A percentile compares a stretch with the other conserved stretches of the same genome.
Conservation (phyloP, 2,888 invertebrate genomes). For the Nemotelus pantherinus region DNA sequence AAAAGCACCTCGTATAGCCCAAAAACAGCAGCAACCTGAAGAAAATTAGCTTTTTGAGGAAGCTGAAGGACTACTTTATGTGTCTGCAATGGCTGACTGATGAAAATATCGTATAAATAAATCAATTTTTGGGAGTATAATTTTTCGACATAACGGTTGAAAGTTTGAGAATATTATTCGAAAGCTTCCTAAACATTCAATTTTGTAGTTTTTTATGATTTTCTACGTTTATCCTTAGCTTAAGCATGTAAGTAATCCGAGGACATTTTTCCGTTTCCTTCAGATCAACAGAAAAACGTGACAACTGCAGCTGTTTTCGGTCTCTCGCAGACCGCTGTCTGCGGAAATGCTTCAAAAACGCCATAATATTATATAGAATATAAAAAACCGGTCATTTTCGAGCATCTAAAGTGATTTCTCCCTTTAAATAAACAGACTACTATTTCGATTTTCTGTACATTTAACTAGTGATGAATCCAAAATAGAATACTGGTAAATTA, state of each 20-base stretch:
- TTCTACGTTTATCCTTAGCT: neutral
- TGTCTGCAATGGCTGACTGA: slow-evolving; percentile 40
- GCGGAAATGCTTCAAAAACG: too few relatives aligned
- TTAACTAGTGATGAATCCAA: too few relatives aligned
- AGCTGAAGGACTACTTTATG: slow-evolving; percentile 41
- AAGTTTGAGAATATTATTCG: neutral
- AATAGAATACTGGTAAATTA: too few relatives aligned
- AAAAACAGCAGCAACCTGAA: slow-evolving; percentile 33
- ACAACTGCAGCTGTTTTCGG: neutral
- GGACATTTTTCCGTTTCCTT: neutral
- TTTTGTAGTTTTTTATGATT: neutral
- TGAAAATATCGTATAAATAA: neutral
- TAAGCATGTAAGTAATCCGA: neutral
- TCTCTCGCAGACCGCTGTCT: too few relatives aligned
- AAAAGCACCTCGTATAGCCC: slow-evolving; percentile 22
- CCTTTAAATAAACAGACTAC: too few relatives aligned
- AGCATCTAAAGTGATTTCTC: too few relatives aligned
- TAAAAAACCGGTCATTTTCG: too few relatives aligned
- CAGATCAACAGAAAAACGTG: neutral
- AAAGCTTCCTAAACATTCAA: neutral
- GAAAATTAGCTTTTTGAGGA: too few relatives aligned
- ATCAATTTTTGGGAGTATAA: neutral
- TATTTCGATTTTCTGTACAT: too few relatives aligned
- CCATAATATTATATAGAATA: too few relatives aligned
- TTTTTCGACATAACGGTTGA: neutral